These are phyloP conservation scores for Rostratula benghalensis DNA, from an alignment of 2,113 vertebrate species.

Conservation along the genomic window DNA sequence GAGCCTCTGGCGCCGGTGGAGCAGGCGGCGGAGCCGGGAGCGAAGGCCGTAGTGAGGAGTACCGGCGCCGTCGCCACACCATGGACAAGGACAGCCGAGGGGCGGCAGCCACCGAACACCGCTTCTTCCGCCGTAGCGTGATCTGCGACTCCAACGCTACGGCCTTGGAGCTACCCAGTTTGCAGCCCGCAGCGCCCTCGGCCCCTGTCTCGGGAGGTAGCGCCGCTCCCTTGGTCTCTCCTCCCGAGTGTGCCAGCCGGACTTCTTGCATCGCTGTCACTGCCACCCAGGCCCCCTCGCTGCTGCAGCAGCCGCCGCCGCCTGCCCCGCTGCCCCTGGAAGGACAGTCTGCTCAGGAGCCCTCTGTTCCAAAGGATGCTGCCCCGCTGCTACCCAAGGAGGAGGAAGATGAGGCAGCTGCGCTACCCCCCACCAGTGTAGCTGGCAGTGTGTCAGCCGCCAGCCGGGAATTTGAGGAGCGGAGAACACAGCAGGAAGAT, in stretches of 20 bases:
- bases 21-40: slow-evolving; percentile 15
- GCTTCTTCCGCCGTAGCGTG: slow-evolving; percentile 96
- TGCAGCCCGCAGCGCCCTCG: slow-evolving; percentile 80
- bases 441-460: slow-evolving; percentile 74
- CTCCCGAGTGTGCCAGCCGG: slow-evolving; percentile 29
- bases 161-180: slow-evolving; percentile 91
- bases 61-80: slow-evolving; percentile 92
- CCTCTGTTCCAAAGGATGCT: slow-evolving; percentile 43
- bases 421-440: slow-evolving; percentile 17
- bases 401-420: slow-evolving; percentile 12
- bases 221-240: slow-evolving; percentile 34
- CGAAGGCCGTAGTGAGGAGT: slow-evolving; percentile 75
- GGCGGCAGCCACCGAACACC: slow-evolving; percentile 84
- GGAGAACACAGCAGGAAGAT: slow-evolving; percentile 88
- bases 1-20: background rate
- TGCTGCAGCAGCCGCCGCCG: background rate
- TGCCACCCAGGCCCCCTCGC: background rate
- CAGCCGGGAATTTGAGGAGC: slow-evolving; percentile 76
- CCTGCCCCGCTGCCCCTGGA: slow-evolving; percentile 22
- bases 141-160: slow-evolving; percentile 97
- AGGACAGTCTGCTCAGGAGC: slow-evolving; percentile 27
- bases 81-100: slow-evolving; percentile 96
- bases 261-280: background rate
- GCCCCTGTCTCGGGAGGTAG: slow-evolving; percentile 30
- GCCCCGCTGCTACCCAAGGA: slow-evolving; percentile 31